A percentile compares a stretch with the other conserved stretches of the same genome.
Conservation (phyloP, 2,888 invertebrate genomes). For the Hedya salicella region DNA sequence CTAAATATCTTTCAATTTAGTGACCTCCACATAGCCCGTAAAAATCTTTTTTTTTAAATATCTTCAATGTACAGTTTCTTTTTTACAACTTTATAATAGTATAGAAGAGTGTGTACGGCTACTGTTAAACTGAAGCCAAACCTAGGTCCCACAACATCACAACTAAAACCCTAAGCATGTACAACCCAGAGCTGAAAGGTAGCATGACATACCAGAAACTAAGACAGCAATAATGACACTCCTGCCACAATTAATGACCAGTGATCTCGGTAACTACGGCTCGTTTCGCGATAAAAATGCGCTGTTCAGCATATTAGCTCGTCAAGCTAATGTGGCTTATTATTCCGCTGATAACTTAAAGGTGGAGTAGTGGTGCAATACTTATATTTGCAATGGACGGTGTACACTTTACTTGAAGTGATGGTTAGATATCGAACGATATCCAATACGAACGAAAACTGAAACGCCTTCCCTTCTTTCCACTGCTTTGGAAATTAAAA, state of each 20-base stretch:
- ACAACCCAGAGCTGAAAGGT: not conserved
- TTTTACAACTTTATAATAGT: too few species aligned
- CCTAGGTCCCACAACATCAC: not conserved
- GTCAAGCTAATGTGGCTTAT: conserved; percentile 5
- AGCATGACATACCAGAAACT: conserved; percentile 11
- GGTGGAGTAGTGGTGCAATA: not conserved
- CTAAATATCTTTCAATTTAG: too few species aligned
- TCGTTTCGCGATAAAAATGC: conserved; percentile 5
- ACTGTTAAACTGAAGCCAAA: too few species aligned
- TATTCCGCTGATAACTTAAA: not conserved
- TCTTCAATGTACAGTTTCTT: too few species aligned
- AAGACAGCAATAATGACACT: conserved; percentile 12
- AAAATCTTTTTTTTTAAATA: too few species aligned
- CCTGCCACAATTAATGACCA: conserved; percentile 8
- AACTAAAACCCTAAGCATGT: not conserved
- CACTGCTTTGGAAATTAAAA: too few species aligned
- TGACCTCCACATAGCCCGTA: too few species aligned
- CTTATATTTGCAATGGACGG: not conserved
- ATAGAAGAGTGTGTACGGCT: too few species aligned
- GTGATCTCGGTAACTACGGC: not conserved
- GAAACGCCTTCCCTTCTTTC: too few species aligned
- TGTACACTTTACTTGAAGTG: not conserved
- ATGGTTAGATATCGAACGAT: not conserved
- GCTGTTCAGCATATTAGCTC: conserved; percentile 1
- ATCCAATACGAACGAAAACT: too few species aligned